phyloP scores from a whole-genome alignment of 1,140 invertebrate species.

The Nixonia krombeini region DNA sequence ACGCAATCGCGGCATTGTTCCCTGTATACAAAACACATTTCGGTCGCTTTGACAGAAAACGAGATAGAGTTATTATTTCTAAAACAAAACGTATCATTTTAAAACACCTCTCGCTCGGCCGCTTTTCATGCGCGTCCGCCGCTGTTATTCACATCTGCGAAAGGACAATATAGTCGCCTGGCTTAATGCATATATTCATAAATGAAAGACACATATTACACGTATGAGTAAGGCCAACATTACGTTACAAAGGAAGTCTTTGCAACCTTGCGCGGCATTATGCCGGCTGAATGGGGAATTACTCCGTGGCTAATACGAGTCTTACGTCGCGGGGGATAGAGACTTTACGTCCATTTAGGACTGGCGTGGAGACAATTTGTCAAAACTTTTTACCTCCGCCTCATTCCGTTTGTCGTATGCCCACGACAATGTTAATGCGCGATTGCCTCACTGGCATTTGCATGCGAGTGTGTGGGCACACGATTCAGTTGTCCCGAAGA shows the following conservation, averaged over 20 bases:
- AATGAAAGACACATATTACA: slow-evolving; percentile 38
- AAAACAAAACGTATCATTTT: no score
- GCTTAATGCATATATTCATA: slow-evolving; percentile 37
- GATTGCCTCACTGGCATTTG: background rate
- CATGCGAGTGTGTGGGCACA: no score
- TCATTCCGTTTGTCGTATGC: no score
- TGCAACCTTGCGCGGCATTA: slow-evolving; percentile 36
- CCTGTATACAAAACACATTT: no score
- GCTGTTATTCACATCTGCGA: slow-evolving; percentile 30
- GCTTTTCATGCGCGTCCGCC: no score
- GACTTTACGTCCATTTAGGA: slow-evolving; percentile 34
- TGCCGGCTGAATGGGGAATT: slow-evolving; percentile 30
- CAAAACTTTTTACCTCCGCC: slow-evolving; percentile 12
- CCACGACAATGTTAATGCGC: background rate
- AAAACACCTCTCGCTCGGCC: no score
- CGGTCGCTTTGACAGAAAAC: no score
- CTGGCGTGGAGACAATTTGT: slow-evolving; percentile 29
- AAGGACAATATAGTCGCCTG: slow-evolving; percentile 34
- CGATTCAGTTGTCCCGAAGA: no score
- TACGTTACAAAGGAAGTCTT: slow-evolving; percentile 33
- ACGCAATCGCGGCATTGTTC: no score
- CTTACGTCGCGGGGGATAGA: slow-evolving; percentile 29
- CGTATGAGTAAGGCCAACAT: slow-evolving; percentile 30
- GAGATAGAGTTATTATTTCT: no score
- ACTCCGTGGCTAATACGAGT: slow-evolving; percentile 37